Evolutionary conservation across 2,113 vertebrate species (phyloP).

Genomic region (Petrocephalus microphthalmus): DNA sequence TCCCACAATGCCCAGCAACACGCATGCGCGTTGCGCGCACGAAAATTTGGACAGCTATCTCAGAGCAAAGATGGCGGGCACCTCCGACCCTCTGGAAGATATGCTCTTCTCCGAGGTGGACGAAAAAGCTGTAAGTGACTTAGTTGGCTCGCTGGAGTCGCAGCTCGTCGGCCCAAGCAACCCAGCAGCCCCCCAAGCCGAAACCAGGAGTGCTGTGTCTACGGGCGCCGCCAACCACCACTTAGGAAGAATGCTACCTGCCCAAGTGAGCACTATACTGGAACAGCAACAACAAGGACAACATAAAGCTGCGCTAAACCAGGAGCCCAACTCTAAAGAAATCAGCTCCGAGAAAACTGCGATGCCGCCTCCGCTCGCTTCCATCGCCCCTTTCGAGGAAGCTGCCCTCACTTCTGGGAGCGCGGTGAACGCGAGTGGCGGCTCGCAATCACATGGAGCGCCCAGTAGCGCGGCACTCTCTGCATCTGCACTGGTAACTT

Average conservation of each 20-base stretch:
- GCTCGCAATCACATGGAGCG: constrained; percentile 60
- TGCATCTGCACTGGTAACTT: constrained; percentile 57
- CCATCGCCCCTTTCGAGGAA: constrained; percentile 39
- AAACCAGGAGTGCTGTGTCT: constrained; percentile 53
- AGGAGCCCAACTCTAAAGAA: constrained; percentile 54
- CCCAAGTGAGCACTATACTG: constrained; percentile 57
- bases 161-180: constrained; percentile 64
- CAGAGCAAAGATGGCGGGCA: constrained; percentile 76
- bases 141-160: constrained; percentile 76
- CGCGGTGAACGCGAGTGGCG: constrained; percentile 52
- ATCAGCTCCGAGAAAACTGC: constrained; percentile 47
- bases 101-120: constrained; percentile 84
- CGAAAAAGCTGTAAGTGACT: constrained; percentile 77
- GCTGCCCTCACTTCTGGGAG: constrained; percentile 47
- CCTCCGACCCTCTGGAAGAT: constrained; percentile 80
- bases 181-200: constrained; percentile 45
- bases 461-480: constrained; percentile 55
- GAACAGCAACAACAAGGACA: constrained; percentile 65
- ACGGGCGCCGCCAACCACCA: constrained; percentile 60
- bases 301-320: constrained; percentile 53
- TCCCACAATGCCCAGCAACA: constrained; percentile 74
- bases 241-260: constrained; percentile 61
- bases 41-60: constrained; percentile 63
- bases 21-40: constrained; percentile 56
- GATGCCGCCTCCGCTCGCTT: constrained; percentile 39